Conservation (phyloP, 2,113 vertebrate genomes). For the Lates calcarifer region DNA sequence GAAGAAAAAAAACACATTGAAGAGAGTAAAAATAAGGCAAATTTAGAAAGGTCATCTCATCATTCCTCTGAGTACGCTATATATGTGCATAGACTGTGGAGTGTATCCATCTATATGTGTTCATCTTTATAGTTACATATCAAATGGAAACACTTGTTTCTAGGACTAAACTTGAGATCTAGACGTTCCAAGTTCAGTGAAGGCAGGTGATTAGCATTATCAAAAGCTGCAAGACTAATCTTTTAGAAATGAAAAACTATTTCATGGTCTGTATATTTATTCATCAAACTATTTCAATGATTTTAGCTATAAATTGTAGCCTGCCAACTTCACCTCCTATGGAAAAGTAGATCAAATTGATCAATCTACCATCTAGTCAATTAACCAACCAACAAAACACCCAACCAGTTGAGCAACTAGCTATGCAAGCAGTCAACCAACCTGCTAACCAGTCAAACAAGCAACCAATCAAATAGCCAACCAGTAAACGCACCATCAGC, state of each 20-base stretch:
- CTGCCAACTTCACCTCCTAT: background rate
- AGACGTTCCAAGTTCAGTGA: background rate
- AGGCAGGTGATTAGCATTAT: background rate
- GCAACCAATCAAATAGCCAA: background rate
- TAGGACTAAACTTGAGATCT: background rate
- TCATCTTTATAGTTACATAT: background rate
- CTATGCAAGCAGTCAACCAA: no score
- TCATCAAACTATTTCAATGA: background rate
- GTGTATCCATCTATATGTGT: background rate
- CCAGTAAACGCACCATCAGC: background rate
- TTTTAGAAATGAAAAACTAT: background rate
- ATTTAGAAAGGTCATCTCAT: slow-evolving; percentile 23
- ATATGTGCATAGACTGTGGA: background rate
- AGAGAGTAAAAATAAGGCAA: slow-evolving; percentile 18
- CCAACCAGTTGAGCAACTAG: no score
- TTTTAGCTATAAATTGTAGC: background rate
- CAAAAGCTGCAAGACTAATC: background rate
- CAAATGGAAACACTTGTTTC: background rate
- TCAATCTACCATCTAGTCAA: background rate
- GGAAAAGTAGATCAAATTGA: background rate
- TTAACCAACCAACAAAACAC: background rate
- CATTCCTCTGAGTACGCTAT: background rate
- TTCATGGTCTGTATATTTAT: background rate
- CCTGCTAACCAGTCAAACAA: background rate
- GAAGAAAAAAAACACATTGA: slow-evolving; percentile 10